phyloP scores from a whole-genome alignment of 1,140 invertebrate genomes.

The Drosophila ironensis region DNA sequence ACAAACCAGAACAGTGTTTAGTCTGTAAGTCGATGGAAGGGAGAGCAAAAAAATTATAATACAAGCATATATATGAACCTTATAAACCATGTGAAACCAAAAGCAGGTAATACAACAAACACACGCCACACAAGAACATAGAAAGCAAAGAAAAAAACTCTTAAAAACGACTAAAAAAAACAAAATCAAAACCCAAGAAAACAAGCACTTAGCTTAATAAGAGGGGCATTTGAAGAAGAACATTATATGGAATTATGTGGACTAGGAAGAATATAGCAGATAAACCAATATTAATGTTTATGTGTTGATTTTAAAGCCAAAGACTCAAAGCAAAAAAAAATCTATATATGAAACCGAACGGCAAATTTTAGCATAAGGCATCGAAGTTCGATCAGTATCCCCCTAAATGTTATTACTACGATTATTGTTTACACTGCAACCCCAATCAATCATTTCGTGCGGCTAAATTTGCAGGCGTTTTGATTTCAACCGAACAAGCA shows the following conservation, averaged over 20 bases:
- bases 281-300: constrained; percentile 31
- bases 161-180: too few relatives aligned
- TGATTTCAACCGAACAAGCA: constrained; percentile 38
- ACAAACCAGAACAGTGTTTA: constrained; percentile 62
- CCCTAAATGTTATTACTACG: constrained; percentile 30
- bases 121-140: background rate
- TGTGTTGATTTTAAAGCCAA: constrained; percentile 78
- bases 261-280: constrained; percentile 25
- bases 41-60: constrained; percentile 48
- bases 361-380: constrained; percentile 37
- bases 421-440: constrained; percentile 37
- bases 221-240: constrained; percentile 20
- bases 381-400: constrained; percentile 49
- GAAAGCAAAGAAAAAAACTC: too few relatives aligned
- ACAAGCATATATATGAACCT: constrained; percentile 34
- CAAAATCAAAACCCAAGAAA: constrained; percentile 9
- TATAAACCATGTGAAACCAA: constrained; percentile 53
- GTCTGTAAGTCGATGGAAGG: constrained; percentile 50
- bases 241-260: constrained; percentile 24
- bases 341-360: constrained; percentile 30
- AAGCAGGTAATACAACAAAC: constrained; percentile 26
- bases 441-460: constrained; percentile 45
- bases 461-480: constrained; percentile 32
- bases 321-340: constrained; percentile 70
- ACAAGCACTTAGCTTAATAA: constrained; percentile 39